Percentiles rank a stretch among this genome's conserved stretches.
phyloP scores from a whole-genome alignment of 2,888 invertebrate species.

The Rotaria socialis region DNA sequence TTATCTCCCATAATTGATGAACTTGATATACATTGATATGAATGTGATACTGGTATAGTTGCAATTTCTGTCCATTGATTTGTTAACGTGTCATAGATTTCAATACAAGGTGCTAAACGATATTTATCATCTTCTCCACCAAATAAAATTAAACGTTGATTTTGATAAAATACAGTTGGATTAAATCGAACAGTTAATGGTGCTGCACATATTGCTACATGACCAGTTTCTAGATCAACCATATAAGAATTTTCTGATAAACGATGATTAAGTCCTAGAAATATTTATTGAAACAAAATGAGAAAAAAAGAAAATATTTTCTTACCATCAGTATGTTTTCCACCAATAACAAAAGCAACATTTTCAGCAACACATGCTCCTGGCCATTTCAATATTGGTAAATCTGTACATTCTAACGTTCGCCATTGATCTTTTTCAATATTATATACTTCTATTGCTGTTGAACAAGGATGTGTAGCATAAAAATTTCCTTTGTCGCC shows the following conservation, averaged over 20 bases:
- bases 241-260: conserved; percentile 39
- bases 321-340: conserved; percentile 40
- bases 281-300: background rate
- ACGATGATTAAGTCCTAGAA: conserved; percentile 36
- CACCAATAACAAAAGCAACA: conserved; percentile 41
- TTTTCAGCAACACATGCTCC: conserved; percentile 42
- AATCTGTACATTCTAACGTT: conserved; percentile 1
- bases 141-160: conserved; percentile 41
- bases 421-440: conserved; percentile 45
- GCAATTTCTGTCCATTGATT: conserved; percentile 45
- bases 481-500: conserved; percentile 45
- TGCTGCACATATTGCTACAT: conserved; percentile 35
- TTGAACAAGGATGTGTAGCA: conserved; percentile 44
- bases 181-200: conserved; percentile 45
- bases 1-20: conserved; percentile 35
- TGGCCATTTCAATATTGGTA: conserved; percentile 46
- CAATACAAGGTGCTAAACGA: conserved; percentile 46
- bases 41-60: conserved; percentile 43
- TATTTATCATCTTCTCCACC: conserved; percentile 46
- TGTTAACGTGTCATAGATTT: conserved; percentile 40
- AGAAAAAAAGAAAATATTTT: too few species aligned
- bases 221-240: conserved; percentile 38
- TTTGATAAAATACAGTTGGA: conserved; percentile 45
- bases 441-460: conserved; percentile 42
- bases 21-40: conserved; percentile 45